phyloP scores from a whole-genome alignment of 1,140 invertebrate species.

The Atopsyche davidsoni region DNA sequence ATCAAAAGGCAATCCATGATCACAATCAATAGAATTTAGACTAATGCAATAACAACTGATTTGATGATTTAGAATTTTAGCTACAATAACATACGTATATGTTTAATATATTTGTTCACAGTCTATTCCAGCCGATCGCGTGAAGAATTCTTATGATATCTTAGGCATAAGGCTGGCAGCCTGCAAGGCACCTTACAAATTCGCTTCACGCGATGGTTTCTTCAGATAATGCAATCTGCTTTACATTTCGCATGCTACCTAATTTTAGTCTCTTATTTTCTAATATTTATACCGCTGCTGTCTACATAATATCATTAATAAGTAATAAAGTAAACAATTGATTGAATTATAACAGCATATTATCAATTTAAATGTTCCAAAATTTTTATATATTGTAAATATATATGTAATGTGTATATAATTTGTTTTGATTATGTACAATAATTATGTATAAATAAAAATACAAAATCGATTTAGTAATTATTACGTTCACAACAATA shows the following conservation, averaged over 20 bases:
- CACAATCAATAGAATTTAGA: slow-evolving; percentile 31
- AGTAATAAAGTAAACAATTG: no score
- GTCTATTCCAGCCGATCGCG: slow-evolving; percentile 29
- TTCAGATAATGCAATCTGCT: slow-evolving; percentile 11
- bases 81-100: slow-evolving; percentile 27
- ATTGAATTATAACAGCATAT: no score
- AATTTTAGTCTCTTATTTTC: slow-evolving; percentile 15
- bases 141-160: slow-evolving; percentile 38
- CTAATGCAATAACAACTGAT: slow-evolving; percentile 28
- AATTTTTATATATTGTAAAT: no score
- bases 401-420: no score
- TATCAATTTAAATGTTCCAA: no score
- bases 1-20: slow-evolving; percentile 28
- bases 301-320: slow-evolving; percentile 6
- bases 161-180: slow-evolving; percentile 50
- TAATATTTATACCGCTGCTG: slow-evolving; percentile 29
- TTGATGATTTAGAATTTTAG: slow-evolving; percentile 30
- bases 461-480: no score
- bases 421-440: no score
- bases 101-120: slow-evolving; percentile 27
- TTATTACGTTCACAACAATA: no score
- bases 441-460: no score
- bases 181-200: slow-evolving; percentile 52
- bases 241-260: slow-evolving; percentile 6
- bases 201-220: slow-evolving; percentile 32